A percentile compares a stretch with the other conserved stretches of the same genome.
Conservation (phyloP, 2,797 vertebrate genomes). For the Artibeus jamaicensis region DNA sequence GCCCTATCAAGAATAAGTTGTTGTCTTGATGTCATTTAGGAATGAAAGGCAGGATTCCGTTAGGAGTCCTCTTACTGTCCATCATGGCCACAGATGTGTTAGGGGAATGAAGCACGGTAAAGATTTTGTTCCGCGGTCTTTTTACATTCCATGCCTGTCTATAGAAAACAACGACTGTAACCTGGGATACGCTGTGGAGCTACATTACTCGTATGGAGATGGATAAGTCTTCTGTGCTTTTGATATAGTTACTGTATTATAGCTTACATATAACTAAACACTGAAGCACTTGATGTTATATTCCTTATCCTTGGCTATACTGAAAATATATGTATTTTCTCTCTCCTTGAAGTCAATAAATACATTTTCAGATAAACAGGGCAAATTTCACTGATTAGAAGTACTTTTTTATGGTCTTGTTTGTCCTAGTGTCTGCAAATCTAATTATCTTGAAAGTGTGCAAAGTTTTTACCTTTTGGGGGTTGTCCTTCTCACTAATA, state of each 20-base stretch:
- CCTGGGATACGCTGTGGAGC: neutral
- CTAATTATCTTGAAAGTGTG: neutral
- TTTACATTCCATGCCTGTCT: neutral
- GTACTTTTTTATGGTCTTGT: neutral
- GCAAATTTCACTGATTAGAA: neutral
- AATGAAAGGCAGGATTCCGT: neutral
- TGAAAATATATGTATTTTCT: neutral
- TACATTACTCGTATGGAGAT: neutral
- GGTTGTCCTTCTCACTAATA: neutral
- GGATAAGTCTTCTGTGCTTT: neutral
- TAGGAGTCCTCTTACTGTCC: neutral
- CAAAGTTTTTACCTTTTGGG: neutral
- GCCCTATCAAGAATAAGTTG: neutral
- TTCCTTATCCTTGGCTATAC: neutral
- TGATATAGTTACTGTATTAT: neutral
- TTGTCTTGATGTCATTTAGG: neutral
- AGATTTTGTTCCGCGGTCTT: neutral
- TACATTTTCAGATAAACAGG: neutral
- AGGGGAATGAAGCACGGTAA: neutral
- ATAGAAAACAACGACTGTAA: neutral
- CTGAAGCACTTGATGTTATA: neutral
- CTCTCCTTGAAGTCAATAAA: neutral
- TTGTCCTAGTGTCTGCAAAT: neutral
- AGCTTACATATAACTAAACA: neutral
- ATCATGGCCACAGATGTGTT: neutral